Percentiles rank a stretch among this genome's conserved stretches.
Conservation (phyloP, 2,888 invertebrate species). For the Patella depressa region DNA sequence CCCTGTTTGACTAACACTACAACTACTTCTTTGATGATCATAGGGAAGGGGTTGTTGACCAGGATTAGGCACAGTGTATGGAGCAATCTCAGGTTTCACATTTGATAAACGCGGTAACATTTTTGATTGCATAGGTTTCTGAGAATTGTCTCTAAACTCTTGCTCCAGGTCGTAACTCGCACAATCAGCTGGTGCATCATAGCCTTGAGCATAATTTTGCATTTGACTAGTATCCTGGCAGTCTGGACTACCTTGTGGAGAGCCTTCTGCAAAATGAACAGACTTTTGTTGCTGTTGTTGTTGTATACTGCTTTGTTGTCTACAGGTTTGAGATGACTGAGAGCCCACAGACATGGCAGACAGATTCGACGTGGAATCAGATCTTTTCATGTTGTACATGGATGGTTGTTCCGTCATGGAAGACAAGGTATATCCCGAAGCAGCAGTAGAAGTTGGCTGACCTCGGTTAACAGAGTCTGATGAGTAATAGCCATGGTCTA, state of each 20-base stretch:
- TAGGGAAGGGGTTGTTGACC: conserved; percentile 28
- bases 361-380: not conserved
- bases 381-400: not conserved
- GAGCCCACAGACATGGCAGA: conserved; percentile 6
- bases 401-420: conserved; percentile 29
- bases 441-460: conserved; percentile 33
- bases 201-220: conserved; percentile 1
- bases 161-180: conserved; percentile 48
- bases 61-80: conserved; percentile 60
- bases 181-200: conserved; percentile 38
- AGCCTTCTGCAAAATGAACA: conserved; percentile 54
- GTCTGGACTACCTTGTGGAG: conserved; percentile 14
- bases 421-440: conserved; percentile 35
- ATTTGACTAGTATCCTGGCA: not conserved
- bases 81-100: conserved; percentile 61
- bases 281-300: conserved; percentile 42
- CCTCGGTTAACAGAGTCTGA: conserved; percentile 43
- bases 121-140: conserved; percentile 55
- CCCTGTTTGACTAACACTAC: conserved; percentile 30
- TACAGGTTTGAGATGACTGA: not conserved
- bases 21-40: conserved; percentile 36
- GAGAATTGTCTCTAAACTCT: conserved; percentile 54
- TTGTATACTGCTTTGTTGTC: not conserved
- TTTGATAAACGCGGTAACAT: conserved; percentile 56
- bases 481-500: conserved; percentile 66